Evolutionary conservation across 2,113 vertebrate species (phyloP).

Genomic region (Serilophus lunatus): DNA sequence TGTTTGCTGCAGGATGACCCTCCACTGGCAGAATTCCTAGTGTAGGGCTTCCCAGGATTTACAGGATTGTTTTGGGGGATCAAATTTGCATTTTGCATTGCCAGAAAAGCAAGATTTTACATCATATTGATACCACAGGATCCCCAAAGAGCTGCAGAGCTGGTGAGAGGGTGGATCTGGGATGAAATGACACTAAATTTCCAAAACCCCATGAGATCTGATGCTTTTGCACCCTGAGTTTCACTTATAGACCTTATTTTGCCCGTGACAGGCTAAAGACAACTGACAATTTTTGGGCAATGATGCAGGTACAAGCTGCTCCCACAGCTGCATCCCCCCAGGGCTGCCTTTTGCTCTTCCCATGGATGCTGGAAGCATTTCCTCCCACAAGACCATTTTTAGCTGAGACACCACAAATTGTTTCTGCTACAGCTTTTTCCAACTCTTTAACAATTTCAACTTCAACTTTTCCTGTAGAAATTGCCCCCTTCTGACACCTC

Average conservation of each 20-base stretch:
- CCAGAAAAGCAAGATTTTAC: not conserved
- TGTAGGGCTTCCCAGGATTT: not conserved
- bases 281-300: not conserved
- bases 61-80: not conserved
- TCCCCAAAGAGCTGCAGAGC: no score
- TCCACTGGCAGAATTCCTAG: not conserved
- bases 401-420: not conserved
- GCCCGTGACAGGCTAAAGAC: fast-evolving
- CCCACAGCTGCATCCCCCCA: fast-evolving
- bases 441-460: not conserved
- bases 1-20: not conserved
- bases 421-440: not conserved
- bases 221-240: no score
- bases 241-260: not conserved
- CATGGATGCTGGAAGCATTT: not conserved
- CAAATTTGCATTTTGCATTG: not conserved
- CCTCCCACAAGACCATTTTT: not conserved
- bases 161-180: not conserved
- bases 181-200: not conserved
- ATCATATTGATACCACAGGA: not conserved
- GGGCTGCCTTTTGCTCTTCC: not conserved
- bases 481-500: not conserved
- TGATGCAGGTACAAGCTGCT: fast-evolving
- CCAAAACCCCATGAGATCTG: not conserved
- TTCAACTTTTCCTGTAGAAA: not conserved